A percentile compares a stretch with the other conserved stretches of the same genome.
Conservation (phyloP, 92 coral and sea anemone genomes). For the Pocillopora meandrina region DNA sequence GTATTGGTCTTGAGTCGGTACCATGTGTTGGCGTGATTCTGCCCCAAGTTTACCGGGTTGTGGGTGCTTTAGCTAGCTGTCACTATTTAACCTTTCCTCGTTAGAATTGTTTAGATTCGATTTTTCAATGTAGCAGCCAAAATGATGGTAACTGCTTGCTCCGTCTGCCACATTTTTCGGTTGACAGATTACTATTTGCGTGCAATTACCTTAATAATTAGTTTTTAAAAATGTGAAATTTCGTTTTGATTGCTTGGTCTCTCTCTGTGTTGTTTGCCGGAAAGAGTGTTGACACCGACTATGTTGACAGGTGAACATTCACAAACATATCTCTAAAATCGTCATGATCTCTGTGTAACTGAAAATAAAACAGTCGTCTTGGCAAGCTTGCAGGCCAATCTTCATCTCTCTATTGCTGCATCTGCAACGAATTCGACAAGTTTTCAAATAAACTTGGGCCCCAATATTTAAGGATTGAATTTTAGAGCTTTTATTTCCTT, state of each 20-base stretch:
- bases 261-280: background rate
- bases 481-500: too few species aligned
- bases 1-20: background rate
- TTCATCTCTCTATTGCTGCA: too few species aligned
- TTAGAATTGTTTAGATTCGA: background rate
- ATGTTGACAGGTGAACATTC: background rate
- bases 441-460: too few species aligned
- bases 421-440: too few species aligned
- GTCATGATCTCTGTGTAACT: too few species aligned
- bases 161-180: too few species aligned
- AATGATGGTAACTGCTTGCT: too few species aligned
- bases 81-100: background rate
- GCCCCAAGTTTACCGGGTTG: background rate
- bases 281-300: background rate
- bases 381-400: too few species aligned
- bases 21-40: constrained; percentile 9
- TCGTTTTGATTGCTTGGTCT: constrained; percentile 2
- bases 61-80: background rate
- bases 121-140: background rate
- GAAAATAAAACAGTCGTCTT: too few species aligned
- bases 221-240: constrained; percentile 5
- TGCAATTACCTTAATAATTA: background rate
- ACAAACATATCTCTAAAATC: too few species aligned
- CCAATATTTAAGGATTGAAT: too few species aligned
- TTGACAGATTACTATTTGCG: background rate